Evolutionary conservation across 2,888 invertebrate species (phyloP).

Genomic region (Noctua janthe): DNA sequence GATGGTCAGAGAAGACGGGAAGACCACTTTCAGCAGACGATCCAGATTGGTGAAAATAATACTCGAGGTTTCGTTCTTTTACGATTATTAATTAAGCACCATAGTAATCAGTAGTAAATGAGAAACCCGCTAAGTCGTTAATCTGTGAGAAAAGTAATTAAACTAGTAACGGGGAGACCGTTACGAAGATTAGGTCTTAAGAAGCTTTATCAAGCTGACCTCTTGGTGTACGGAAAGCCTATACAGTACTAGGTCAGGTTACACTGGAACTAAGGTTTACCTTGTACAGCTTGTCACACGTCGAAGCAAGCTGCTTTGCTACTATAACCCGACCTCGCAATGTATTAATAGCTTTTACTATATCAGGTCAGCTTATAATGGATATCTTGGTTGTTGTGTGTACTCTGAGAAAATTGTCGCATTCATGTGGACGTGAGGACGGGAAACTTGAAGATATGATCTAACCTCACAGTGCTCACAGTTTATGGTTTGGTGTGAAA

Average conservation of each 20-base stretch:
- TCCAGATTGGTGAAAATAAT: neutral
- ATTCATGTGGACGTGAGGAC: neutral
- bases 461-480: neutral
- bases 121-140: neutral
- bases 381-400: neutral
- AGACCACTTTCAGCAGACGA: neutral
- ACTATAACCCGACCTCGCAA: neutral
- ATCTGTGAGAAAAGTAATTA: conserved; percentile 7
- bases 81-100: neutral
- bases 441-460: conserved; percentile 20
- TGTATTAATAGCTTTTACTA: too few species aligned
- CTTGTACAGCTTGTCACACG: neutral
- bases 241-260: neutral
- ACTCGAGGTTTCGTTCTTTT: neutral
- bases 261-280: neutral
- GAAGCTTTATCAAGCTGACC: conserved; percentile 7
- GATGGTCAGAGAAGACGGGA: neutral
- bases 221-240: neutral
- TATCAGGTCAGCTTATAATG: neutral
- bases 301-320: neutral
- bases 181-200: conserved; percentile 16
- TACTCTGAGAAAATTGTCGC: conserved; percentile 25
- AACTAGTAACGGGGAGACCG: conserved; percentile 6
- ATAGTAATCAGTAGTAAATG: conserved; percentile 2
- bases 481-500: conserved; percentile 17